These are phyloP conservation scores for Cotesia vestalis DNA, from an alignment of 1,140 invertebrate species.

Conservation along the genomic window DNA sequence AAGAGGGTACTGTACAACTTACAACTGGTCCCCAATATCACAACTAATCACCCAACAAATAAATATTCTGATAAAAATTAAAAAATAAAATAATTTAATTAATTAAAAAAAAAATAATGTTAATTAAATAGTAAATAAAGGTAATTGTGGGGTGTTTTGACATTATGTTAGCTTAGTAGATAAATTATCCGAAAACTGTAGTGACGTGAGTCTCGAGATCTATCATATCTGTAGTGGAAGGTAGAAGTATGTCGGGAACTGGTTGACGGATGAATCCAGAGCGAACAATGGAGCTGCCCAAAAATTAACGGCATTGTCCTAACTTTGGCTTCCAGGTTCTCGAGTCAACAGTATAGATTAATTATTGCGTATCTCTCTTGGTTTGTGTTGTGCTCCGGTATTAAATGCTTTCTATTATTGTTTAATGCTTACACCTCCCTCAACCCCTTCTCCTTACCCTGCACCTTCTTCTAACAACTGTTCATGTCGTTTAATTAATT, in stretches of 20 bases:
- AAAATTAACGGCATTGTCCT: constrained; percentile 67
- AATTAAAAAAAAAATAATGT: too few relatives aligned
- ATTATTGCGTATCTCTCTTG: constrained; percentile 36
- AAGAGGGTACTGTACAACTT: constrained; percentile 35
- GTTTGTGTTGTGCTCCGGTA: background rate
- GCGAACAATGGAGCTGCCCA: constrained; percentile 62
- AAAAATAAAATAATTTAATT: background rate
- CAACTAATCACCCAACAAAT: background rate
- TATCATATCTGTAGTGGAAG: constrained; percentile 37
- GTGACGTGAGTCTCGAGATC: background rate
- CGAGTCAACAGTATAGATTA: constrained; percentile 40
- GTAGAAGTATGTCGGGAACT: constrained; percentile 50
- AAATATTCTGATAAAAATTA: constrained; percentile 6
- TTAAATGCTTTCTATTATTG: too few relatives aligned
- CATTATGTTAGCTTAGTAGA: background rate
- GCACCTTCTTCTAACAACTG: too few relatives aligned
- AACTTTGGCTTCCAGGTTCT: constrained; percentile 56
- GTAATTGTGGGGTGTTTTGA: background rate
- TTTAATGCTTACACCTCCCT: too few relatives aligned
- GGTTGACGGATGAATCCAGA: constrained; percentile 64
- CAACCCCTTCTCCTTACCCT: too few relatives aligned
- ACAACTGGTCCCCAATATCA: constrained; percentile 24
- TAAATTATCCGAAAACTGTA: background rate
- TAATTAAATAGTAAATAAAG: background rate
- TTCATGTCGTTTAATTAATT: too few relatives aligned